Evolutionary conservation across 2,113 vertebrate species (phyloP).

Genomic region (Calcarius ornatus): DNA sequence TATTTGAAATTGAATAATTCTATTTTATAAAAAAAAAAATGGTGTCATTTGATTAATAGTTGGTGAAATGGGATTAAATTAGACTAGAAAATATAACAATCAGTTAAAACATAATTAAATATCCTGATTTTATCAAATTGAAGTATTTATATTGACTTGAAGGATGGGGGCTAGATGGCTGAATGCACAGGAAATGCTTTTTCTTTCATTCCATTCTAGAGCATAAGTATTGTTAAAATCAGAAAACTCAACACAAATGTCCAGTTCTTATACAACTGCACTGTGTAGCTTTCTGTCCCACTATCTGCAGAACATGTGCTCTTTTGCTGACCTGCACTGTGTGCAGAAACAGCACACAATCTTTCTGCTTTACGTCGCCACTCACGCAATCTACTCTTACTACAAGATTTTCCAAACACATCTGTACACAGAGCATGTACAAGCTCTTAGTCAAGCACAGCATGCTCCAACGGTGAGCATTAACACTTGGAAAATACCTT

Average conservation of each 20-base stretch:
- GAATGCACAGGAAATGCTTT: not conserved
- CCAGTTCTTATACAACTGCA: not conserved
- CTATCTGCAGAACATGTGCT: not conserved
- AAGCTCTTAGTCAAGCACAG: slow-evolving; percentile 2
- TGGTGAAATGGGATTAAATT: not conserved
- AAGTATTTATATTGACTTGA: not conserved
- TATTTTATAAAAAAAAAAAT: not conserved
- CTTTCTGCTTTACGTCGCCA: not conserved
- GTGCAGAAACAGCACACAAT: not conserved
- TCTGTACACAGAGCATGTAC: not conserved
- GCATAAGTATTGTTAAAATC: not conserved
- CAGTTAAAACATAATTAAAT: not conserved
- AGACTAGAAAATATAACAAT: not conserved
- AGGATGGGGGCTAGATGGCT: rapidly evolving
- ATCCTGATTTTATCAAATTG: not conserved
- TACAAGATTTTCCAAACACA: not conserved
- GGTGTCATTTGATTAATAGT: not conserved
- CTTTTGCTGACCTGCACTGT: not conserved
- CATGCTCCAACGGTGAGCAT: not conserved
- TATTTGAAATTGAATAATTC: not conserved
- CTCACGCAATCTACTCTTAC: not conserved
- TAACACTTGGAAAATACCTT: slow-evolving; percentile 10
- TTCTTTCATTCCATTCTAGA: not conserved
- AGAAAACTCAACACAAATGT: not conserved
- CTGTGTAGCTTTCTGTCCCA: not conserved